Evolutionary conservation across 2,888 invertebrate genomes (phyloP), one percentile per base, ranked within the genome.

Genomic region (Drosophila neotestacea): DNA sequence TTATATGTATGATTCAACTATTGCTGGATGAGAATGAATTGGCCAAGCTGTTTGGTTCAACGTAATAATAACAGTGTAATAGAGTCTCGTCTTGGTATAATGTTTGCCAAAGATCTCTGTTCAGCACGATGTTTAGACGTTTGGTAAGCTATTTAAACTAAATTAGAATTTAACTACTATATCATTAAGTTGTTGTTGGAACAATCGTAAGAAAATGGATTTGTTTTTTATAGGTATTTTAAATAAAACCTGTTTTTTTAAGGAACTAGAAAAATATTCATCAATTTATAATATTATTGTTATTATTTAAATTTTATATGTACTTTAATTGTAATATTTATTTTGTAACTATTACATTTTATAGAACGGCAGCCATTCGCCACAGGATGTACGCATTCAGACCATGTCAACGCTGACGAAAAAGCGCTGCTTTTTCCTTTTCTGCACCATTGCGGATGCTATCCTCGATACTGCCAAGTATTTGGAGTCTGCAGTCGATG

Each of bases 401-500:
- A 27, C 28, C 13, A 73, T 82, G 46, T 55, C 46, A 6, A 11
- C 10, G 13, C 58, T 80, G 4, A 83, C 22, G 77, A 80, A 13
- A 67, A 89, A 88, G 7, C 83, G 74, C 11, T 62, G 72, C 7
- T 90, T 92, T 51, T 91, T 89, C 38, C 73, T 79, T 11, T 91
- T 88, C 62, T 89, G 89, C 51, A 62, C 60, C 9, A 67, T 91
- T 7, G 79, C 88, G 0, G 83, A 91, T 55, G 77, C 90, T 13
- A 74, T 91, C 0, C 72, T 90, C 3, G 88, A 91, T 11, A 73
- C 88, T 0, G 70, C 78, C 0, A 64, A 42, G 9, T 4, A 32
- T 1, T 5, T 64, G 11, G 42, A 67, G 28, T 16, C 9, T 13
- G 36, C 3, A 4, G 60, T n/a, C n/a, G n/a, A n/a, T n/a, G n/a